Conservation (phyloP, 2,113 vertebrate genomes). For the Prietella phreatophila region DNA sequence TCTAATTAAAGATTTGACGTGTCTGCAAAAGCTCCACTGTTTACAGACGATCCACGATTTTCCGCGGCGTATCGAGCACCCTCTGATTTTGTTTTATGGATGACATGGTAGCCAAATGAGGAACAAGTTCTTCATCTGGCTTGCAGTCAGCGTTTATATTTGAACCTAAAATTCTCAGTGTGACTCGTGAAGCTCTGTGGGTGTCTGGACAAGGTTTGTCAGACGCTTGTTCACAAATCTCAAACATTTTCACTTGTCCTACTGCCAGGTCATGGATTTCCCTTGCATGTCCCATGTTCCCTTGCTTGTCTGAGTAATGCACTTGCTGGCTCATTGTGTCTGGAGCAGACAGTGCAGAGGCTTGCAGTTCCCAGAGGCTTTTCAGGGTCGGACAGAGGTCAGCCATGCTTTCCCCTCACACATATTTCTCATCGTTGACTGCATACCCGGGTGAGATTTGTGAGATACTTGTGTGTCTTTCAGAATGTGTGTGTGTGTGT, state of each 20-base stretch:
- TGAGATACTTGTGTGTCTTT: constrained; percentile 30
- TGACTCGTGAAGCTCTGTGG: not conserved
- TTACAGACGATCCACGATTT: constrained; percentile 19
- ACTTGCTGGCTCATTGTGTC: constrained; percentile 26
- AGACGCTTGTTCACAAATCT: constrained; percentile 1
- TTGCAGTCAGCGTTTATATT: not conserved
- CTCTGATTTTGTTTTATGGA: constrained; percentile 2
- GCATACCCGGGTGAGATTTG: constrained; percentile 45
- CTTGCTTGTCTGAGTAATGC: constrained; percentile 16
- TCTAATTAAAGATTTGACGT: constrained; percentile 41
- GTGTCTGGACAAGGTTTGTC: constrained; percentile 2
- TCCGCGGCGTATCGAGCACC: not conserved
- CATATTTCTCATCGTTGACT: constrained; percentile 47
- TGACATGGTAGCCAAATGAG: not conserved
- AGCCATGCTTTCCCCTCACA: constrained; percentile 25
- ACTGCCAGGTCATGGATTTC: constrained; percentile 33
- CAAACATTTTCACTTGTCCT: constrained; percentile 12
- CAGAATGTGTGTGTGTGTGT: constrained; percentile 30
- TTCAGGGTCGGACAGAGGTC: constrained; percentile 43
- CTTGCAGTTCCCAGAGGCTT: constrained; percentile 32
- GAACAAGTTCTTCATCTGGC: not conserved
- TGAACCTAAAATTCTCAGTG: not conserved
- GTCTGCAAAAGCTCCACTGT: constrained; percentile 28
- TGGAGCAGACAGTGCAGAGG: constrained; percentile 46
- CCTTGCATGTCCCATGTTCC: constrained; percentile 20